These are phyloP conservation scores for Parnassius orleans DNA, from an alignment of 2,888 invertebrate species.

Conservation along the genomic window DNA sequence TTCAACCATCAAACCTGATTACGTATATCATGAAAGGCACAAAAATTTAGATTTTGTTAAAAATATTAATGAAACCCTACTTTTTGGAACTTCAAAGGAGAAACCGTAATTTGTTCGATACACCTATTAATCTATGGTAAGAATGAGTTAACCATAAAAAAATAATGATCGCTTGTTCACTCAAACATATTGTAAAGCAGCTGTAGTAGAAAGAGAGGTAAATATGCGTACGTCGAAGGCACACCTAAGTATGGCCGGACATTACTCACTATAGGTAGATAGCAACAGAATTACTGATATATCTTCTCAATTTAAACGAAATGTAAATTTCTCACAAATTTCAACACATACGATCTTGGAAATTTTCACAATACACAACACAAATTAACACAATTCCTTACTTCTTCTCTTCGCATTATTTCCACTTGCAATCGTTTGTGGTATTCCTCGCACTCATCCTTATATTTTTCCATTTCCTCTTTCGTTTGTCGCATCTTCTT, in stretches of 20 bases:
- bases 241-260: conserved; percentile 81
- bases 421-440: conserved; percentile 97
- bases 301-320: conserved; percentile 55
- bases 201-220: conserved; percentile 71
- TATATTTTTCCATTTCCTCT: conserved; percentile 99
- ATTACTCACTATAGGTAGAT: conserved; percentile 81
- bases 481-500: conserved; percentile 99
- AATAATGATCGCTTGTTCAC: conserved; percentile 63
- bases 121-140: conserved; percentile 49
- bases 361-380: conserved; percentile 60
- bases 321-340: conserved; percentile 48
- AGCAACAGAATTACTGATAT: conserved; percentile 57
- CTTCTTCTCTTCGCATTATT: conserved; percentile 98
- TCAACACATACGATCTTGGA: conserved; percentile 43
- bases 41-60: no score
- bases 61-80: neutral
- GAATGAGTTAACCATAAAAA: conserved; percentile 53
- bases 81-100: conserved; percentile 30
- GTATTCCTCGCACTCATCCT: conserved; percentile 98
- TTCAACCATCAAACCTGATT: conserved; percentile 73
- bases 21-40: neutral
- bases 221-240: conserved; percentile 79
- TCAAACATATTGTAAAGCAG: conserved; percentile 50
- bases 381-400: conserved; percentile 84
- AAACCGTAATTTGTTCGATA: conserved; percentile 46